Percentiles rank a stretch among this genome's conserved stretches.
These are phyloP conservation scores for Coptodon rendalli DNA, from an alignment of 2,113 vertebrate genomes.

Conservation along the genomic window DNA sequence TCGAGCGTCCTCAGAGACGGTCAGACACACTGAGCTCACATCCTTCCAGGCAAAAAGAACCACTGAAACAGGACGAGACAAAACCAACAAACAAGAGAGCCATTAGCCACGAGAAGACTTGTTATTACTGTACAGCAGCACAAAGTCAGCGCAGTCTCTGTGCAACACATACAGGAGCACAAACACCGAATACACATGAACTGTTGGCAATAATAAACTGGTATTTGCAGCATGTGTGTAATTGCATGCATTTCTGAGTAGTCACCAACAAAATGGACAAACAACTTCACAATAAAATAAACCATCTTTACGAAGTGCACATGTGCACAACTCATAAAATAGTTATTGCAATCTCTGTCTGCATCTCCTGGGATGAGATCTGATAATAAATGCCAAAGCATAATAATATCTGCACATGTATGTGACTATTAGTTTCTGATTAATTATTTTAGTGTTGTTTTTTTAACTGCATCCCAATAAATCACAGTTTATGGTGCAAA, in stretches of 20 bases:
- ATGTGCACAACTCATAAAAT: not conserved
- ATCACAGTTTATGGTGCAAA: not conserved
- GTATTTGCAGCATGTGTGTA: not conserved
- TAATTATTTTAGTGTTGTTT: not conserved
- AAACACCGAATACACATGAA: not conserved
- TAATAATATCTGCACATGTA: not conserved
- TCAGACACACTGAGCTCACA: slow-evolving; percentile 30
- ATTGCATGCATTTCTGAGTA: not conserved
- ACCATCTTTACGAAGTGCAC: rapidly evolving
- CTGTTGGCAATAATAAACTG: not conserved
- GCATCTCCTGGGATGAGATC: not conserved
- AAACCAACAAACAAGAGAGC: slow-evolving; percentile 56
- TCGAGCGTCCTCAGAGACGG: slow-evolving; percentile 60
- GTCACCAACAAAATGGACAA: not conserved
- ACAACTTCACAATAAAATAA: not conserved
- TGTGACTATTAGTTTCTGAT: not conserved
- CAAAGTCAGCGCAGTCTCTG: not conserved
- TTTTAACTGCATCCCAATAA: not conserved
- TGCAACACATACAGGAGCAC: not conserved
- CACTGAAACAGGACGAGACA: slow-evolving; percentile 48
- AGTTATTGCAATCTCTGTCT: not conserved
- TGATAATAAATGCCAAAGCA: not conserved
- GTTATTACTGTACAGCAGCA: slow-evolving; percentile 27
- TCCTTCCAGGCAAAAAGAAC: slow-evolving; percentile 37
- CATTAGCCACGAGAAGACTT: slow-evolving; percentile 19